phyloP scores from a whole-genome alignment of 2,797 vertebrate genomes.

The Propithecus perrieri region DNA sequence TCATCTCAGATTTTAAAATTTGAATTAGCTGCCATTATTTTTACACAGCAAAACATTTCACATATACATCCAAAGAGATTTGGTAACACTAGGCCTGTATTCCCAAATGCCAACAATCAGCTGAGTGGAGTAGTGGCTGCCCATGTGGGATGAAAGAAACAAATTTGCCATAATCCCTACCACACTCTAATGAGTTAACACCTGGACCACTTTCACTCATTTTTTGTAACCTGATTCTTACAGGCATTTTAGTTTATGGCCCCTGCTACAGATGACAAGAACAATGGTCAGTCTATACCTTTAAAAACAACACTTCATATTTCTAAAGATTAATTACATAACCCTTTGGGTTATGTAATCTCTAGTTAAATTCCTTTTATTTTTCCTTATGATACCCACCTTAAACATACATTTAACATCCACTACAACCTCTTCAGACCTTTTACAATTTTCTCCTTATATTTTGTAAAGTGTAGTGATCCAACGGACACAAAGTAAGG shows the following conservation, averaged over 20 bases:
- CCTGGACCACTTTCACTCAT: not conserved
- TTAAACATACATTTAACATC: slow-evolving; percentile 5
- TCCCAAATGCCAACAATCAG: not conserved
- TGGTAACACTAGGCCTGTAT: not conserved
- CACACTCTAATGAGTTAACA: not conserved
- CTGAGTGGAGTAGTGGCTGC: not conserved
- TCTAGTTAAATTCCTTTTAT: slow-evolving; percentile 40
- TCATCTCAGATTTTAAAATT: slow-evolving; percentile 26
- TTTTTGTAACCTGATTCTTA: not conserved
- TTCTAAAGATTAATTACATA: slow-evolving; percentile 5
- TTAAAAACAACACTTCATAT: slow-evolving; percentile 39
- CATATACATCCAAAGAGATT: slow-evolving; percentile 20
- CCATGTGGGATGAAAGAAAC: not conserved
- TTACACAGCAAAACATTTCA: slow-evolving; percentile 55
- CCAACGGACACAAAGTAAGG: slow-evolving; percentile 13
- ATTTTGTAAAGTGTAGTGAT: not conserved
- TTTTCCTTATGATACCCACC: not conserved
- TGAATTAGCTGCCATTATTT: slow-evolving; percentile 40
- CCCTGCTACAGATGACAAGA: not conserved
- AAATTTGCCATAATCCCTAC: not conserved
- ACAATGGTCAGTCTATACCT: not conserved
- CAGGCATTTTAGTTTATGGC: not conserved
- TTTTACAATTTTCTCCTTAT: slow-evolving; percentile 34
- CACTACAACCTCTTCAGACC: not conserved
- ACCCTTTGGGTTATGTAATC: slow-evolving; percentile 13